phyloP scores from a whole-genome alignment of 2,888 invertebrate genomes.

The Fragum sueziense region DNA sequence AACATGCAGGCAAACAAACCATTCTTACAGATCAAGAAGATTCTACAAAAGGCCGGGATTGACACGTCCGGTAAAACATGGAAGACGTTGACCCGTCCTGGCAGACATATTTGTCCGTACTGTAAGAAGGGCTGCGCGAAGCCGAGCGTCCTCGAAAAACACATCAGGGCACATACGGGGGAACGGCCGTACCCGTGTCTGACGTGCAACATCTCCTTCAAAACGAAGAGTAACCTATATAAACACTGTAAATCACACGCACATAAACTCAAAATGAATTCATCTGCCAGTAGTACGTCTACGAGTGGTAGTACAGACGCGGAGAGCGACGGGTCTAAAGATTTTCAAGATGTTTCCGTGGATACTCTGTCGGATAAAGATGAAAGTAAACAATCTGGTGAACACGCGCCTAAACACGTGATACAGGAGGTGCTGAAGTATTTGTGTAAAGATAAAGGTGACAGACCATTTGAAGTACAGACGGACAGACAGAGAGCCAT shows the following conservation, averaged over 20 bases:
- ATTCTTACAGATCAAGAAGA: conserved; percentile 46
- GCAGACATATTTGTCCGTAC: conserved; percentile 92
- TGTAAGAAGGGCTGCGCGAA: conserved; percentile 95
- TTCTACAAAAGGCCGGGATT: conserved; percentile 67
- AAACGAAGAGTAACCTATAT: conserved; percentile 95
- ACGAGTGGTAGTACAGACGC: conserved; percentile 19
- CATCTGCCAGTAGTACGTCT: neutral
- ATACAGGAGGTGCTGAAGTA: conserved; percentile 64
- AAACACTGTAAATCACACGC: conserved; percentile 89
- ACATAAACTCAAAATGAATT: conserved; percentile 71
- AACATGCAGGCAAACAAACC: conserved; percentile 24
- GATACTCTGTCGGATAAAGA: conserved; percentile 18
- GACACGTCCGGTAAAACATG: conserved; percentile 54
- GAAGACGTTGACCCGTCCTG: conserved; percentile 79
- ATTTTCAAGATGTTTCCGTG: conserved; percentile 5
- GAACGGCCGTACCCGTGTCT: conserved; percentile 95
- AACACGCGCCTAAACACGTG: conserved; percentile 64
- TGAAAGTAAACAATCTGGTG: conserved; percentile 35
- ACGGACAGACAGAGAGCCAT: conserved; percentile 53
- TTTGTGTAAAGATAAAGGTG: conserved; percentile 63
- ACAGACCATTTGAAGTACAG: conserved; percentile 60
- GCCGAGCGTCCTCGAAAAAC: conserved; percentile 96
- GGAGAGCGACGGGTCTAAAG: conserved; percentile 25
- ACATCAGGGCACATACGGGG: conserved; percentile 96
- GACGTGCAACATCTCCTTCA: conserved; percentile 95